These are phyloP conservation scores for Euglossa dilemma DNA, from an alignment of 1,140 invertebrate species.

Conservation along the genomic window DNA sequence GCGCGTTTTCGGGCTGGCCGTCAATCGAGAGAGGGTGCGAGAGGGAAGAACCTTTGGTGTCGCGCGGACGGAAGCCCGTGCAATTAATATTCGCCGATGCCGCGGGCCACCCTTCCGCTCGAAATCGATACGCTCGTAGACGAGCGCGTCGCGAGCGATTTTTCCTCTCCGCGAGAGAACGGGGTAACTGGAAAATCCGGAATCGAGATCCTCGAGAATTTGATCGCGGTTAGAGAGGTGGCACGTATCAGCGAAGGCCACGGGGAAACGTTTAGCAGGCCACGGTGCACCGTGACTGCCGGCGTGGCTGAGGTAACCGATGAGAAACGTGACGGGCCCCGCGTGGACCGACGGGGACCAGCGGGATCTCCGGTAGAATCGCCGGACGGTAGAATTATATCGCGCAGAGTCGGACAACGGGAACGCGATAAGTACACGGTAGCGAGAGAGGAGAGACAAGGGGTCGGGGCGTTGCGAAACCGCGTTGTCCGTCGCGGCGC, in stretches of 20 bases:
- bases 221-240: not conserved
- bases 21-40: conserved; percentile 52
- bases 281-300: conserved; percentile 44
- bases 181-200: too few relatives aligned
- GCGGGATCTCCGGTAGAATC: conserved; percentile 48
- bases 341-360: not conserved
- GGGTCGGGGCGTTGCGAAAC: conserved; percentile 55
- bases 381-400: conserved; percentile 47
- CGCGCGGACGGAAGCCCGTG: conserved; percentile 55
- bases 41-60: conserved; percentile 59
- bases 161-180: too few relatives aligned
- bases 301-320: conserved; percentile 48
- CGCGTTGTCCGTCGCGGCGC: not conserved
- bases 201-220: too few relatives aligned
- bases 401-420: conserved; percentile 17
- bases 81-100: conserved; percentile 60
- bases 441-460: conserved; percentile 47
- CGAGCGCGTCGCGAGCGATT: not conserved
- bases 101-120: conserved; percentile 8
- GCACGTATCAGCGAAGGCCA: conserved; percentile 46
- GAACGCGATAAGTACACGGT: conserved; percentile 61
- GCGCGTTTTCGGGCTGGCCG: conserved; percentile 54
- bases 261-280: conserved; percentile 50
- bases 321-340: conserved; percentile 50
- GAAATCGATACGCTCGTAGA: conserved; percentile 20